phyloP scores from a whole-genome alignment of 2,113 vertebrate species.

The Daboia siamensis region DNA sequence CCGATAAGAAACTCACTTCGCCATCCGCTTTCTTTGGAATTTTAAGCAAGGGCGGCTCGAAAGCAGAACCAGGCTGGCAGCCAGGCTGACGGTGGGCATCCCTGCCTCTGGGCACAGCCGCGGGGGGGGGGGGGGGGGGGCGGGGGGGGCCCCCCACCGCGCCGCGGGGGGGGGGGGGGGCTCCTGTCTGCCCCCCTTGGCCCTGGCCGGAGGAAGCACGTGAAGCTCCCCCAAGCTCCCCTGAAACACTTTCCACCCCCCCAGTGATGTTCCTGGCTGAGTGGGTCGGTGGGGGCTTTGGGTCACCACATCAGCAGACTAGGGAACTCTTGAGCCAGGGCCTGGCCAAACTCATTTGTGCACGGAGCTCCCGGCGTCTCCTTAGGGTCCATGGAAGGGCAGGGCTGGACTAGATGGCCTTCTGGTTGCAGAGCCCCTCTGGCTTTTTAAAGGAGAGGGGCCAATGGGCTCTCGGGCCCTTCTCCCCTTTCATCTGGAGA shows the following conservation, averaged over 20 bases:
- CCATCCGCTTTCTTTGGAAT: conserved; percentile 57
- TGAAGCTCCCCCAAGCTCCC: neutral
- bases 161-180: neutral
- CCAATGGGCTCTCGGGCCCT: neutral
- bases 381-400: neutral
- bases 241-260: neutral
- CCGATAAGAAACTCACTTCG: conserved; percentile 67
- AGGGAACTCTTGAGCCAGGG: neutral
- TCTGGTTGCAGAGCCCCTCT: neutral
- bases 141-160: neutral
- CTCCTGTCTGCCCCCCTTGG: neutral
- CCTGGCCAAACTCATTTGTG: neutral
- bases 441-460: neutral
- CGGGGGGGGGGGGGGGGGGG: too few relatives aligned
- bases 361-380: neutral
- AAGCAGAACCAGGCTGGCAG: conserved; percentile 39
- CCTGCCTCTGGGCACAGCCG: neutral
- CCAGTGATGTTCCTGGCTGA: neutral
- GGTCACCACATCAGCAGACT: neutral
- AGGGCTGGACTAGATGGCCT: neutral
- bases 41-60: conserved; percentile 52
- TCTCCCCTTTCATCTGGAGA: neutral
- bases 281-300: neutral
- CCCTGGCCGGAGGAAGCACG: too few relatives aligned
- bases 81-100: neutral